Conservation (phyloP, 2,888 invertebrate genomes). For the Sipha maydis region DNA sequence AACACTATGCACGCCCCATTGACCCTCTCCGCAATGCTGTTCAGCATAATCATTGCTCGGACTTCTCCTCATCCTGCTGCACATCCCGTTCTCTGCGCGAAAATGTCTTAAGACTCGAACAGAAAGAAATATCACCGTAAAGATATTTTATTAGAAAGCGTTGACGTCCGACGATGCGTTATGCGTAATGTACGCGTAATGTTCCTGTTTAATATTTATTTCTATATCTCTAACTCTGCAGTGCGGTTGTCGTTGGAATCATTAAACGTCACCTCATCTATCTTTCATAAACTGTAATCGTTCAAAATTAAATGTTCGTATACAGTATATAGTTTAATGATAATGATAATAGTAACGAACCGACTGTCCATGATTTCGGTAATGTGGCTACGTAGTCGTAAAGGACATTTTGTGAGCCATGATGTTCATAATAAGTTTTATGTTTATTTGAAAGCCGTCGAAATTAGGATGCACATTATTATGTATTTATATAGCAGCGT, state of each 20-base stretch:
- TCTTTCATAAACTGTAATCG: neutral
- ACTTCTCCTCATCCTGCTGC: too few species aligned
- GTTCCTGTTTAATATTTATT: too few species aligned
- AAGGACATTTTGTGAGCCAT: neutral
- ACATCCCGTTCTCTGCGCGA: too few species aligned
- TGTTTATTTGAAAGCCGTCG: too few species aligned
- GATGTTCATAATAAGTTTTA: too few species aligned
- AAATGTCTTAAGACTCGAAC: too few species aligned
- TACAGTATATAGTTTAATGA: neutral
- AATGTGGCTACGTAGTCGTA: neutral
- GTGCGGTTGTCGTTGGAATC: too few species aligned
- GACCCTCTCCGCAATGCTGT: neutral
- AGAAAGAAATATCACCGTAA: neutral
- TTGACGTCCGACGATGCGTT: too few species aligned
- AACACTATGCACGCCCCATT: neutral
- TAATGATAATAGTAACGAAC: neutral
- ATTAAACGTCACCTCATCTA: neutral
- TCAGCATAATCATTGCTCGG: neutral
- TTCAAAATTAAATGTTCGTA: neutral
- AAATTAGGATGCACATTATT: neutral
- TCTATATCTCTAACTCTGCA: too few species aligned
- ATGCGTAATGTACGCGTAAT: too few species aligned
- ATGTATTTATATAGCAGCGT: neutral
- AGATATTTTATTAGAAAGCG: neutral
- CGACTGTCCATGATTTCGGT: neutral